These are phyloP conservation scores for Branchipolynoe longqiensis DNA, from an alignment of 2,888 invertebrate genomes.

Conservation along the genomic window DNA sequence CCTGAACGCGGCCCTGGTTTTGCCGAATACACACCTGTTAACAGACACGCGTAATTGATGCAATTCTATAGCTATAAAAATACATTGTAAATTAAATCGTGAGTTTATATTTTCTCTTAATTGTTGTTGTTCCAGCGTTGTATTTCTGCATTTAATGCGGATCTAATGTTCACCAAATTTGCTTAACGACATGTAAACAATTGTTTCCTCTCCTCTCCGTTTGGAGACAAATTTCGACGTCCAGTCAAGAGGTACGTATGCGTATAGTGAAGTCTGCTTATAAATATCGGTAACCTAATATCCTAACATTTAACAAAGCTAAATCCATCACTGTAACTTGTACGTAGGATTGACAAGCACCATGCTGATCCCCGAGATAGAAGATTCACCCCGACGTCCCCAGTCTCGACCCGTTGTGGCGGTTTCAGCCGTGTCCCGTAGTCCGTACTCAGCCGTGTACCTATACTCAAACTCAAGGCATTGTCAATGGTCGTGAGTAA, in stretches of 20 bases:
- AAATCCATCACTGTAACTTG: too few species aligned
- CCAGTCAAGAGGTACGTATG: not conserved
- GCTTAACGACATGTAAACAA: slow-evolving; percentile 39
- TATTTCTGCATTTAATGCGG: too few species aligned
- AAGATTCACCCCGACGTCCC: too few species aligned
- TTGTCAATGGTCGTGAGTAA: too few species aligned
- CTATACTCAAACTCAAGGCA: too few species aligned
- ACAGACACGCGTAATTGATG: not conserved
- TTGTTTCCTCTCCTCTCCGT: not conserved
- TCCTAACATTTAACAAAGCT: not conserved
- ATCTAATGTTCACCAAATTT: not conserved
- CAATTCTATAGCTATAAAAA: not conserved
- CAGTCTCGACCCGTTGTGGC: too few species aligned
- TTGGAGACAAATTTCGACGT: not conserved
- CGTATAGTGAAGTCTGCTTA: not conserved
- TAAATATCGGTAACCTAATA: not conserved
- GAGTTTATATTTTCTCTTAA: not conserved
- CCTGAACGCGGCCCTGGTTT: too few species aligned
- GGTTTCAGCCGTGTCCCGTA: too few species aligned
- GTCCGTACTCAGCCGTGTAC: too few species aligned
- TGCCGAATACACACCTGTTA: not conserved
- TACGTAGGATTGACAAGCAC: too few species aligned
- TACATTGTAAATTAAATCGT: not conserved
- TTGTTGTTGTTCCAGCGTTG: too few species aligned
- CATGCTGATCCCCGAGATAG: too few species aligned